phyloP scores from a whole-genome alignment of 2,888 invertebrate species.

The Chrysodeixis includens region DNA sequence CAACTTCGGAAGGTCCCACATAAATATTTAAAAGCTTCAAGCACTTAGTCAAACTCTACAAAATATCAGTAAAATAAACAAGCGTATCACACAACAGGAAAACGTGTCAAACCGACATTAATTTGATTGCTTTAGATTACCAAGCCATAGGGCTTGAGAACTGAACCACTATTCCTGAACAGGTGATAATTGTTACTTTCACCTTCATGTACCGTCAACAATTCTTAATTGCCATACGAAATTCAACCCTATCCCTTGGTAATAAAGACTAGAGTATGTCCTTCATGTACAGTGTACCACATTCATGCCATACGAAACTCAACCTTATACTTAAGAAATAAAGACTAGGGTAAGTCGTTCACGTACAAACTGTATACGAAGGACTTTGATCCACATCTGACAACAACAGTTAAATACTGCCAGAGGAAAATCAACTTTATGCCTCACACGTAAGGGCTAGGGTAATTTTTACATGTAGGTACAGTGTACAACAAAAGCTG shows the following conservation, averaged over 20 bases:
- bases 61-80: constrained; percentile 7
- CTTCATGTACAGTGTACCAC: too few relatives aligned
- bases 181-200: constrained; percentile 66
- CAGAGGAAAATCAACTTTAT: too few relatives aligned
- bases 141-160: constrained; percentile 58
- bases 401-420: too few relatives aligned
- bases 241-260: not conserved
- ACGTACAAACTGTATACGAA: too few relatives aligned
- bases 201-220: constrained; percentile 38
- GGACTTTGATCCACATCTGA: too few relatives aligned
- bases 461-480: constrained; percentile 27
- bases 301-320: too few relatives aligned
- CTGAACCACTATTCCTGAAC: constrained; percentile 51
- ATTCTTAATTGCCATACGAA: not conserved
- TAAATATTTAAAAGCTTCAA: too few relatives aligned
- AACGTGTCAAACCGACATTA: constrained; percentile 63
- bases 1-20: too few relatives aligned
- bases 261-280: not conserved
- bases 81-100: constrained; percentile 55
- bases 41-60: too few relatives aligned
- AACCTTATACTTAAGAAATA: too few relatives aligned
- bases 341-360: too few relatives aligned
- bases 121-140: constrained; percentile 63
- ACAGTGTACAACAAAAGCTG: not conserved
- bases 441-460: too few relatives aligned